A percentile compares a stretch with the other conserved stretches of the same genome.
These are phyloP conservation scores for Theonella swinhoei DNA, from an alignment of 37 sponge, comb jelly and placozoan genomes.

Conservation along the genomic window DNA sequence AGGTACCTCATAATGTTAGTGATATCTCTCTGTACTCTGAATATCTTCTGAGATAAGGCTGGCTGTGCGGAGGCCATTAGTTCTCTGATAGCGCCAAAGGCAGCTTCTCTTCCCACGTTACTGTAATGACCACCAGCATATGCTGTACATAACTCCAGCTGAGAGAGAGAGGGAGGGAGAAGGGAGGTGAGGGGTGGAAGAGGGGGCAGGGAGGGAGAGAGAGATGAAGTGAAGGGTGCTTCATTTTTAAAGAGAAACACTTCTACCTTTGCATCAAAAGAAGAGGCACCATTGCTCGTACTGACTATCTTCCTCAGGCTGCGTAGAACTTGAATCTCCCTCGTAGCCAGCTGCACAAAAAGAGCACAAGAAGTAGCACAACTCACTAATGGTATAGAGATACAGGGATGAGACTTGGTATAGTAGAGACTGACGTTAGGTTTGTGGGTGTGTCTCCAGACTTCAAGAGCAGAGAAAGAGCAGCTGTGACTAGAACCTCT, in stretches of 20 bases:
- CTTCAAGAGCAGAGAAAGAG: conserved; percentile 48
- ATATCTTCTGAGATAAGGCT: conserved; percentile 9
- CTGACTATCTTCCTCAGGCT: conserved; percentile 33
- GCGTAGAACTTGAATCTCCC: conserved; percentile 34
- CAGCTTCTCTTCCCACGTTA: conserved; percentile 38
- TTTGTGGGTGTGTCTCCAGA: conserved; percentile 55
- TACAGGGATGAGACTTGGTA: too few relatives aligned
- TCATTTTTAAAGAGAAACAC: too few relatives aligned
- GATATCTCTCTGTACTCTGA: conserved; percentile 38
- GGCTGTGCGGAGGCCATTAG: conserved; percentile 17
- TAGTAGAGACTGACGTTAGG: background rate
- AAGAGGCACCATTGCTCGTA: background rate
- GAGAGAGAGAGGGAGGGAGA: too few relatives aligned
- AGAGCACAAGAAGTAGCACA: background rate
- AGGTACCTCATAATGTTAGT: conserved; percentile 54
- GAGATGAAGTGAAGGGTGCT: too few relatives aligned
- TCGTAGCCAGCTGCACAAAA: background rate
- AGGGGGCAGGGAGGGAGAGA: too few relatives aligned
- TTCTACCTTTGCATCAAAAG: background rate
- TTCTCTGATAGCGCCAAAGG: conserved; percentile 43
- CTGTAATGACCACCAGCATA: conserved; percentile 67
- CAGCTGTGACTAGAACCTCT: conserved; percentile 36
- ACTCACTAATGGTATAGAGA: too few relatives aligned
- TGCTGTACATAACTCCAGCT: conserved; percentile 61
- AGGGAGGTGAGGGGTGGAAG: too few relatives aligned